Conservation (phyloP, 2,113 vertebrate species). For the Neofelis nebulosa region DNA sequence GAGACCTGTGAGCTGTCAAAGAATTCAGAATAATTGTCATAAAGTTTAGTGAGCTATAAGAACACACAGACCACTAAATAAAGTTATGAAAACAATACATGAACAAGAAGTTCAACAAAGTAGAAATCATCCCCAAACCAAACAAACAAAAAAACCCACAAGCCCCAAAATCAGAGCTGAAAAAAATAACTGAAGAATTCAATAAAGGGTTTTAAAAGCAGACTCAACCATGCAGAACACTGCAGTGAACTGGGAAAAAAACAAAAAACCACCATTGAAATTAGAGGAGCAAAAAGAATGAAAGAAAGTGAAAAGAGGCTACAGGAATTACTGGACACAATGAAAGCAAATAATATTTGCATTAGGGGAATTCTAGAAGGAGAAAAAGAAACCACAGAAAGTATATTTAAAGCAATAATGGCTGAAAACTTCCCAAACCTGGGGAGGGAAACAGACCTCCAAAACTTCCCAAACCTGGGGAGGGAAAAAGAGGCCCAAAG, state of each 20-base stretch:
- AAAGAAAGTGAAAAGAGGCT: not conserved
- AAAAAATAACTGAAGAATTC: not conserved
- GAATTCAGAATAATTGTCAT: not conserved
- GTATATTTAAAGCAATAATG: not conserved
- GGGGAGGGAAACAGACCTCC: not conserved
- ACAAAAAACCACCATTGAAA: not conserved
- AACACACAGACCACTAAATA: not conserved
- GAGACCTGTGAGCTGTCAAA: not conserved
- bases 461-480: not conserved
- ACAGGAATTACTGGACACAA: not conserved
- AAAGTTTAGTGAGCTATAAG: not conserved
- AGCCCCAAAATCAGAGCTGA: not conserved
- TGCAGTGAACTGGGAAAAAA: not conserved
- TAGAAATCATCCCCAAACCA: not conserved
- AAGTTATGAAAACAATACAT: not conserved
- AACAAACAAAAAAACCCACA: not conserved
- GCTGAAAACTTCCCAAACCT: not conserved
- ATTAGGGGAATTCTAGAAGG: not conserved
- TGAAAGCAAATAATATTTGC: not conserved
- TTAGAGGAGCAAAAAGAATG: not conserved
- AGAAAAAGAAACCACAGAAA: not conserved
- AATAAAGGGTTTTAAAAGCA: not conserved
- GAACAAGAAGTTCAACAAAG: not conserved
- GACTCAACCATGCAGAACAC: not conserved
- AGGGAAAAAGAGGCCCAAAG: not conserved